Evolutionary conservation across 2,113 vertebrate genomes (phyloP).

Genomic region (Sinocyclocheilus anshuiensis): DNA sequence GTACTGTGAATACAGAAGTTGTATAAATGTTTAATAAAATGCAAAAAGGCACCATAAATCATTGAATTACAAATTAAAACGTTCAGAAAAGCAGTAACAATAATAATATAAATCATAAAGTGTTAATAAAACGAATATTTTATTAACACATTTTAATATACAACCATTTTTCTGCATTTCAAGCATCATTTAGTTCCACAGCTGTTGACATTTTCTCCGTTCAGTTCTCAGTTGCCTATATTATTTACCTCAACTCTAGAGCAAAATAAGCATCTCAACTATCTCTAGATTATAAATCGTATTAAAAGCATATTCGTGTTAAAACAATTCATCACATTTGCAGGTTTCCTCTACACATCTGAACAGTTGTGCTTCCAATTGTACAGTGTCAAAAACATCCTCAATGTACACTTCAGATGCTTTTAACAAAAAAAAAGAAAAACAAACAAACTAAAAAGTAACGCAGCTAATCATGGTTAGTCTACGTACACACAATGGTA

Average conservation of each 20-base stretch:
- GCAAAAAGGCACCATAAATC: slow-evolving; percentile 82
- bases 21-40: slow-evolving; percentile 58
- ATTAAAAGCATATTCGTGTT: slow-evolving; percentile 39
- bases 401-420: slow-evolving; percentile 44
- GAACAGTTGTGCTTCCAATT: slow-evolving; percentile 80
- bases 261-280: slow-evolving; percentile 24
- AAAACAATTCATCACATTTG: slow-evolving; percentile 69
- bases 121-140: slow-evolving; percentile 37
- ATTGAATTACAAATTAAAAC: slow-evolving; percentile 49
- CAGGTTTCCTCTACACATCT: slow-evolving; percentile 65
- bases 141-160: no score
- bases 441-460: neutral
- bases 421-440: slow-evolving; percentile 24
- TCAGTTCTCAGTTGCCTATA: slow-evolving; percentile 31
- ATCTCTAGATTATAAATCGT: slow-evolving; percentile 44
- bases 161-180: slow-evolving; percentile 37
- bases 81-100: slow-evolving; percentile 1
- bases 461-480: no score
- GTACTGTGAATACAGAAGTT: slow-evolving; percentile 53
- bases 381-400: slow-evolving; percentile 62
- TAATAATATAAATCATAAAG: slow-evolving; percentile 26
- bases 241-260: slow-evolving; percentile 23
- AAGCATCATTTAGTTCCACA: slow-evolving; percentile 43
- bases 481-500: no score
- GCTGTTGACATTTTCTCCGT: slow-evolving; percentile 28